These are phyloP conservation scores for Noctua comes DNA, from an alignment of 2,888 invertebrate genomes.

Conservation along the genomic window DNA sequence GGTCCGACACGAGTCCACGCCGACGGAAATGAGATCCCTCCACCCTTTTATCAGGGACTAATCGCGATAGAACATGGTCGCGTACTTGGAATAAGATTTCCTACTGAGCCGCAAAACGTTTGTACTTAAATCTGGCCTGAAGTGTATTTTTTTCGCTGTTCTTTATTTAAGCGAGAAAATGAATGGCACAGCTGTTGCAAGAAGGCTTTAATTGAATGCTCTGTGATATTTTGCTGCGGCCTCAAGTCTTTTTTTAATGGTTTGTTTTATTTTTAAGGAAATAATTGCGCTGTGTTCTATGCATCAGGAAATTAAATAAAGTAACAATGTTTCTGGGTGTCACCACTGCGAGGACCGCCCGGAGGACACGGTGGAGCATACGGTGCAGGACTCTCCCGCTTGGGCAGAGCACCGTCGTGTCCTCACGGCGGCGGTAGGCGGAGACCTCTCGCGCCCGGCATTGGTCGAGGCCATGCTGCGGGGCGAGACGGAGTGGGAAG, in stretches of 20 bases:
- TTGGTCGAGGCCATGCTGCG: no score
- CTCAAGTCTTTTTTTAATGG: background rate
- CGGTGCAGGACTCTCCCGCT: no score
- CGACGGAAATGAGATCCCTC: constrained; percentile 81
- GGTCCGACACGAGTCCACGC: constrained; percentile 75
- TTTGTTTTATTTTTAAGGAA: constrained; percentile 1
- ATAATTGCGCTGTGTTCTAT: background rate
- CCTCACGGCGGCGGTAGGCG: no score
- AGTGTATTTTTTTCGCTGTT: constrained; percentile 37
- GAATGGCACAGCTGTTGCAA: constrained; percentile 32
- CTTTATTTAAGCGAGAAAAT: constrained; percentile 26
- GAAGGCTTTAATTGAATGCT: constrained; percentile 27
- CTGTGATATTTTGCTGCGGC: constrained; percentile 1
- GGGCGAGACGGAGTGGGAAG: no score
- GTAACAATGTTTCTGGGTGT: no score
- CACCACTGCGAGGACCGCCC: no score
- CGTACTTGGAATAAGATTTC: constrained; percentile 73
- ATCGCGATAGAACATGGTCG: constrained; percentile 77
- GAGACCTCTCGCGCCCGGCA: no score
- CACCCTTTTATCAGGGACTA: constrained; percentile 81
- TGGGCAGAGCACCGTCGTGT: no score
- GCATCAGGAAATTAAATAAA: background rate
- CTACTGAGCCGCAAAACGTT: constrained; percentile 60
- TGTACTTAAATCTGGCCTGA: constrained; percentile 48
- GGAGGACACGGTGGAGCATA: no score